Percentiles rank a stretch among this genome's conserved stretches.
Conservation (phyloP, 2,888 invertebrate species). For the Euclidia mi region DNA sequence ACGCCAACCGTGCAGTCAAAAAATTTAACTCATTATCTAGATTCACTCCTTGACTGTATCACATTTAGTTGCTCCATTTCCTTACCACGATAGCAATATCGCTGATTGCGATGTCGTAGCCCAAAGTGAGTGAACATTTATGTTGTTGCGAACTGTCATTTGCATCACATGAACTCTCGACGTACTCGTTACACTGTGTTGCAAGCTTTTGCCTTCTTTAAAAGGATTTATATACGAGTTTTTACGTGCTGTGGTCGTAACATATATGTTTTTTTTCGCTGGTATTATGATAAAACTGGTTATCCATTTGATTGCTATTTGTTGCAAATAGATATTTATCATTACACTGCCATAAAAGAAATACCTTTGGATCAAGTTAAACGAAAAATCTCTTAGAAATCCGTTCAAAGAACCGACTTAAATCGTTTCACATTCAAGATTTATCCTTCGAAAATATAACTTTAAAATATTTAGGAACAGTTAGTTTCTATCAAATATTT, state of each 20-base stretch:
- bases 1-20: no score
- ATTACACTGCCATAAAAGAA: not conserved
- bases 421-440: slow-evolving; percentile 38
- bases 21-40: not conserved
- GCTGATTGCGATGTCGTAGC: slow-evolving; percentile 52
- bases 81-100: slow-evolving; percentile 35
- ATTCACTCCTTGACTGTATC: not conserved
- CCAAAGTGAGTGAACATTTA: slow-evolving; percentile 39
- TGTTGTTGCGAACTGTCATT: slow-evolving; percentile 28
- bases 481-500: slow-evolving; percentile 51
- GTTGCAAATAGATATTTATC: no score
- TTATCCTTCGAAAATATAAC: slow-evolving; percentile 43
- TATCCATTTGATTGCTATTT: no score
- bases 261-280: no score
- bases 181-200: no score
- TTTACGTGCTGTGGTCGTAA: no score
- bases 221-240: no score
- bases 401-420: slow-evolving; percentile 26
- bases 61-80: slow-evolving; percentile 10
- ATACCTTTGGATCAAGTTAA: slow-evolving; percentile 16
- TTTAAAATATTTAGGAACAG: slow-evolving; percentile 57
- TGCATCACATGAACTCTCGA: not conserved
- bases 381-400: slow-evolving; percentile 19
- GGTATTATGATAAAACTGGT: no score
- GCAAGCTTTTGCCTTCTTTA: no score